Percentiles rank a stretch among this genome's conserved stretches.
Evolutionary conservation across 2,888 invertebrate species (phyloP).

Genomic region (Sinotaia quadrata): DNA sequence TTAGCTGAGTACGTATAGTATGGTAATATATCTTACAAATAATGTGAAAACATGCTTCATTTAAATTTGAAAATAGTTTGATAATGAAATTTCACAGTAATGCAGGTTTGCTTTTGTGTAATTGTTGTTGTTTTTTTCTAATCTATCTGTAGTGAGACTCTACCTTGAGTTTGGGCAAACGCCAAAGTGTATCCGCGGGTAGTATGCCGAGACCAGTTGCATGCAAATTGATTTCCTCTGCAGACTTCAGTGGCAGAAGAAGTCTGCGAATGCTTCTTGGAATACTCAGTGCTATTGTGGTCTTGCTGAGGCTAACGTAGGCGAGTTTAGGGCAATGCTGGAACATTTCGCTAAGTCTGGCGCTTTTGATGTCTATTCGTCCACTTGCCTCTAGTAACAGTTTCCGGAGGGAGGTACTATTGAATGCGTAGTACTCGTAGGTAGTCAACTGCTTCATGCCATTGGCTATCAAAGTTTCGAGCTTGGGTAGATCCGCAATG

Average conservation of each 20-base stretch:
- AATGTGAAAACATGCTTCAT: too few relatives aligned
- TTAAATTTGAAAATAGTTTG: too few relatives aligned
- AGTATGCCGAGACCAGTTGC: neutral
- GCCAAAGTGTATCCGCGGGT: neutral
- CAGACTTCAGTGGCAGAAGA: neutral
- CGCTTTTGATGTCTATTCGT: neutral
- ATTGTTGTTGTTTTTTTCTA: too few relatives aligned
- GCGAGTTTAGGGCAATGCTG: neutral
- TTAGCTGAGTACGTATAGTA: too few relatives aligned
- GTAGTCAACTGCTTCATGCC: neutral
- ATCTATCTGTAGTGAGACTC: too few relatives aligned
- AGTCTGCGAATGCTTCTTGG: neutral
- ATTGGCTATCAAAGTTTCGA: neutral
- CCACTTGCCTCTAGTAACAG: neutral
- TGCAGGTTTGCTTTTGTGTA: too few relatives aligned
- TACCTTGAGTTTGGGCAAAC: neutral
- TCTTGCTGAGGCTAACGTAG: neutral
- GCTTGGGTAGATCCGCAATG: conserved; percentile 15
- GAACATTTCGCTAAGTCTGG: neutral
- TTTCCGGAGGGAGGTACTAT: conserved; percentile 14
- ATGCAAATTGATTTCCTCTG: neutral
- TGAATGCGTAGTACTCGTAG: conserved; percentile 11
- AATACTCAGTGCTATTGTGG: neutral
- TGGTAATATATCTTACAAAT: too few relatives aligned
- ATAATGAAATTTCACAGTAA: too few relatives aligned